Evolutionary conservation across 2,888 invertebrate species (phyloP), one percentile per base, ranked within the genome.

Genomic region (Pyrrhia umbra): DNA sequence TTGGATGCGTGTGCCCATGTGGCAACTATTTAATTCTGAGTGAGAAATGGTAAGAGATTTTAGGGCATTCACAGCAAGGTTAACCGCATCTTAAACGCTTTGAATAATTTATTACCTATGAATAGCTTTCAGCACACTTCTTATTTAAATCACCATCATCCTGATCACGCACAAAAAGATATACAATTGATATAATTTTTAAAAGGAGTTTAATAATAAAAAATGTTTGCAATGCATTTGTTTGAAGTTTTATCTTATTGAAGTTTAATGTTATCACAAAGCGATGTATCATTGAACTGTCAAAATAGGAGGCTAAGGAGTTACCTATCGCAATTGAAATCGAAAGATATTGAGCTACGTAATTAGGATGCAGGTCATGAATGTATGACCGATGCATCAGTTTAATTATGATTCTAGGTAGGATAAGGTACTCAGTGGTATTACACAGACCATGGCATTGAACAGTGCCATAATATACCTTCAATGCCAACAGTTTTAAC

Each of bases 401-500:
- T 34, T 34, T n/a, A 34, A n/a, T n/a, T 34, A 4, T 34, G n/a
- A 34, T 34, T 9, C 34, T 34, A n/a, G 34, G 34, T 34, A 34
- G 5, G n/a, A 5, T 5, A n/a, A 34, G n/a, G 34, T 34, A 34
- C 1, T 13, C 13, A n/a, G n/a, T n/a, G 34, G 34, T n/a, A n/a
- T 34, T 34, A 34, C 34, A 43, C 9, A 39, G 13, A 20, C 20
- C 30, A 67, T 42, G 25, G 37, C 34, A 56, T 40, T 13, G 25
- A 23, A 23, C 25, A 45, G 3, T 15, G 16, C 37, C 23, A 55
- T 55, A 55, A n/a, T 18, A 56, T 18, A 10, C 8, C 40, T 50
- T 45, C 45, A 70, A 55, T 50, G 34, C 42, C 27, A 55, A 39
- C 37, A 21, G 13, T 39, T 50, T 39, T 65, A 56, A 56, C 47